Percentiles rank a stretch among this genome's conserved stretches.
phyloP scores from a whole-genome alignment of 2,113 vertebrate genomes.

The human region DNA sequence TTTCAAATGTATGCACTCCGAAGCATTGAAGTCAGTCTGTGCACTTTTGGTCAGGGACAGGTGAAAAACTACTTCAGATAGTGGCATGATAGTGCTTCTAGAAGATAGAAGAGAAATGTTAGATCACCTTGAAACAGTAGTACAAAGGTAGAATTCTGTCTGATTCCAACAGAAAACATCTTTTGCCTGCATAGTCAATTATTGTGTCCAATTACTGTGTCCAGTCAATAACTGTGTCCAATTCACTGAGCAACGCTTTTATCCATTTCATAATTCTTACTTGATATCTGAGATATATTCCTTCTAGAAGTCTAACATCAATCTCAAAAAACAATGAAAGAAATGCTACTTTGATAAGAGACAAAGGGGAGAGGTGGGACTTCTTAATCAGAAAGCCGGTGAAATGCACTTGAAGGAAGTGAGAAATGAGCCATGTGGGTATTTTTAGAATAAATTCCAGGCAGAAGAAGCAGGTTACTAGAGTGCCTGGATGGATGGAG shows the following conservation, averaged over 20 bases:
- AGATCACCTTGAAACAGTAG: background rate
- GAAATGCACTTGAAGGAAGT: background rate
- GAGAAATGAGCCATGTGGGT: background rate
- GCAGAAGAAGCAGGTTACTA: background rate
- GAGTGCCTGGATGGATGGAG: background rate
- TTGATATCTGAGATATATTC: background rate
- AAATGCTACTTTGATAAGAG: background rate
- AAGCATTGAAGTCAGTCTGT: background rate
- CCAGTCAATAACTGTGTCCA: background rate
- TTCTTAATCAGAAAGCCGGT: background rate
- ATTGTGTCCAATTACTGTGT: background rate
- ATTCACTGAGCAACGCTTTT: background rate
- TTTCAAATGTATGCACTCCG: background rate
- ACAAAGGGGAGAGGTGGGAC: background rate
- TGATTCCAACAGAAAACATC: background rate
- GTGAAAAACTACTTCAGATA: background rate
- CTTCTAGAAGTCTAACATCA: background rate
- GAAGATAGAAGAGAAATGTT: background rate
- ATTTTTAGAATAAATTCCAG: background rate
- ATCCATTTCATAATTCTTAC: background rate
- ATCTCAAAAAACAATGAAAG: background rate
- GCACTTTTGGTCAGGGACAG: background rate
- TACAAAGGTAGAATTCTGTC: background rate
- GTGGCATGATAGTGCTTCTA: background rate
- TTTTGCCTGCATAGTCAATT: background rate